Conservation (phyloP, 2,113 vertebrate genomes). For the Rhinolophus sinicus region DNA sequence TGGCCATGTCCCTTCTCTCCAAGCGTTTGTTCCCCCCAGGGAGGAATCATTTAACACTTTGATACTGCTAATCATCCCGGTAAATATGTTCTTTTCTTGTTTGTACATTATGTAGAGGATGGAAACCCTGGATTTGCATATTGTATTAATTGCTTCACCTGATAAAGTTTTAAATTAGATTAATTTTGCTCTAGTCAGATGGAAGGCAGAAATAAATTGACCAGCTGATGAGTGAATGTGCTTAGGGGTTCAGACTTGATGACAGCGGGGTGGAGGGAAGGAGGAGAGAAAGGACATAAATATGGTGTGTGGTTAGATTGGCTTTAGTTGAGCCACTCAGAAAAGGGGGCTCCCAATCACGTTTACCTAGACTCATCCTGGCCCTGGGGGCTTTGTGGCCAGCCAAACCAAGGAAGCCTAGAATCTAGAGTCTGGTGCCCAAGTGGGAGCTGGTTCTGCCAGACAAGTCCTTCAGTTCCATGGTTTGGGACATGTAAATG, state of each 20-base stretch:
- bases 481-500: neutral
- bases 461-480: neutral
- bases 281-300: neutral
- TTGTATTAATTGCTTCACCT: conserved; percentile 35
- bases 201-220: conserved; percentile 34
- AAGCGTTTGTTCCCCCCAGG: neutral
- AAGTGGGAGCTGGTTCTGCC: neutral
- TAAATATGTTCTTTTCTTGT: conserved; percentile 30
- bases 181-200: conserved; percentile 15
- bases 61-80: conserved; percentile 45
- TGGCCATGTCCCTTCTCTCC: neutral
- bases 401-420: neutral
- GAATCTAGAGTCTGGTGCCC: neutral
- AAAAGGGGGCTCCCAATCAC: accelerated
- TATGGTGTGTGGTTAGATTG: neutral
- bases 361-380: neutral
- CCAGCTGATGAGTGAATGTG: neutral
- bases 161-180: conserved; percentile 64
- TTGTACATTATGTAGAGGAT: neutral
- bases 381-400: no score
- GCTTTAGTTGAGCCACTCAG: neutral
- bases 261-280: neutral
- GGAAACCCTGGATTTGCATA: conserved; percentile 26
- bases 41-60: conserved; percentile 17
- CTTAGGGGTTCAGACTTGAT: neutral